Base-by-base conservation (phyloP, 2,888 invertebrate species). In the Phymatocera aterrima region DNA sequence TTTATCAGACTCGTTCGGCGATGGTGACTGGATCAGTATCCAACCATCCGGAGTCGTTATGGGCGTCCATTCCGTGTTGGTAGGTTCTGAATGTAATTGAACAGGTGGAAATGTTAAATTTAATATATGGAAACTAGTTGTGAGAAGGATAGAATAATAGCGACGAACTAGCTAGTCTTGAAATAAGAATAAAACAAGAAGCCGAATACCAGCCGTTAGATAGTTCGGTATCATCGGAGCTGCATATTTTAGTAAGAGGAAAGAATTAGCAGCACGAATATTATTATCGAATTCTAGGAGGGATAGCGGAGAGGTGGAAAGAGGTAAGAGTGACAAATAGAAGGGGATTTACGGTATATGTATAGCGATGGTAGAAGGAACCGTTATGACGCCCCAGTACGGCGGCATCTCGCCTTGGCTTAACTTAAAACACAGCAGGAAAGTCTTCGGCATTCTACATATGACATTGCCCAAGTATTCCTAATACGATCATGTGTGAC, bases 41-140 rank as follows among this genome's bases (percentile, higher is more conserved):
- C 95, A 95, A 10, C 93, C 93, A 83, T 94, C 94, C 8, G 94
- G 93, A 5, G 94, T 93, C 1, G 94, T 94, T 68, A 94, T 92
- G 4, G 94, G 94, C 18, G 93, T 92, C 94, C 94, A 94, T 79
- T 92, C 92, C 21, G 86, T 85, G 57, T 86, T 85, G 15, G 86
- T 84, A 37, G 85, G 79, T 88, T 92, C 93, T 92, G 91, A 15
- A 91, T 91, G 81, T 70, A 74, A 34, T 46, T 21, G 15, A 75
- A n/a, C 51, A 74, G 12, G 18, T 34, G 3, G 1, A 57, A 57
- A 37, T n/a, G 54, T 75, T 6, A 40, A 1, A 18, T 31, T 8
- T 48, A 15, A 18, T 40, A 40, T 70, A 8, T 31, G n/a, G 28
- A 3, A 5, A 43, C 18, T n/a, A 21, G 15, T 15, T 68, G 15